Evolutionary conservation across 2,797 vertebrate species (phyloP).

Genomic region (Sebastes dallii): DNA sequence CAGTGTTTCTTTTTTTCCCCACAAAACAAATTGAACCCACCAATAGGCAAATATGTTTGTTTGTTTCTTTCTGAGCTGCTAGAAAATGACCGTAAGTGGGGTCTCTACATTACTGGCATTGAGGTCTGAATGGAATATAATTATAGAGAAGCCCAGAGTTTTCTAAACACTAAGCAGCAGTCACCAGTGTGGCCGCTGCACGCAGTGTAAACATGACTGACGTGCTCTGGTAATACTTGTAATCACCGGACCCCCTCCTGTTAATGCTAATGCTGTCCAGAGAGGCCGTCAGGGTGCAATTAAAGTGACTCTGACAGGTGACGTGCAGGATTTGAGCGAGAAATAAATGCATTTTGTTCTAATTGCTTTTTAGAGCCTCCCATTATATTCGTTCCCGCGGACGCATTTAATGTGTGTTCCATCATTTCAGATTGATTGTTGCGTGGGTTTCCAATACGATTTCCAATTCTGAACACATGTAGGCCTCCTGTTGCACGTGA

Average conservation of each 20-base stretch:
- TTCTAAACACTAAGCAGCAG: slow-evolving; percentile 5
- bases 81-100: neutral
- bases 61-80: neutral
- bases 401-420: slow-evolving; percentile 15
- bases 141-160: slow-evolving; percentile 25
- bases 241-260: slow-evolving; percentile 2
- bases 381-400: neutral
- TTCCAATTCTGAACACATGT: neutral
- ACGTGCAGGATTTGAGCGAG: slow-evolving; percentile 10
- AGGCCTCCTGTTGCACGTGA: neutral
- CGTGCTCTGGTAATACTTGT: neutral
- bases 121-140: slow-evolving; percentile 41
- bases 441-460: neutral
- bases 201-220: slow-evolving; percentile 2
- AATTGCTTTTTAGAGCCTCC: slow-evolving; percentile 8
- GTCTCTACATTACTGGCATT: neutral
- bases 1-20: neutral
- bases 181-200: neutral
- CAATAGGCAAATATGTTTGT: neutral
- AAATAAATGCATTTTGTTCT: slow-evolving; percentile 18
- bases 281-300: slow-evolving; percentile 5
- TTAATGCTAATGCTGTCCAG: slow-evolving; percentile 21
- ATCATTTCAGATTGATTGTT: slow-evolving; percentile 4
- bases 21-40: neutral
- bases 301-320: slow-evolving; percentile 18